These are phyloP conservation scores for Magallana gigas DNA, from an alignment of 1,140 invertebrate genomes.

Conservation along the genomic window DNA sequence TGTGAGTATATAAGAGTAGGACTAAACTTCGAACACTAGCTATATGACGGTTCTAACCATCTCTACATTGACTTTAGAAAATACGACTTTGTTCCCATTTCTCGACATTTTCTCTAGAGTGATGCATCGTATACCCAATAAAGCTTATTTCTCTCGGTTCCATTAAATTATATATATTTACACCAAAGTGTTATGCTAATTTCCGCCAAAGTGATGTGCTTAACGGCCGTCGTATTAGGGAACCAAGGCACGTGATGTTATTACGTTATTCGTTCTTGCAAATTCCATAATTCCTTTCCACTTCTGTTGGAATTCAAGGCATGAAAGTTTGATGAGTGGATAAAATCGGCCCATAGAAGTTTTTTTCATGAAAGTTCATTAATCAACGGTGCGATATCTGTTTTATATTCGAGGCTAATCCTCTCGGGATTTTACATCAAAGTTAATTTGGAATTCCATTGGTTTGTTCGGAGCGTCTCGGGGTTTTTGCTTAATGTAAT, in stretches of 20 bases:
- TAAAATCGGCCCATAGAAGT: slow-evolving; percentile 11
- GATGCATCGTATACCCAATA: too few relatives aligned
- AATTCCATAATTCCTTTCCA: slow-evolving; percentile 5
- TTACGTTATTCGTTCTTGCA: background rate
- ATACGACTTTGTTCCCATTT: too few relatives aligned
- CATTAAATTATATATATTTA: too few relatives aligned
- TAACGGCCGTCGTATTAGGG: background rate
- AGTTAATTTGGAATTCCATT: slow-evolving; percentile 32
- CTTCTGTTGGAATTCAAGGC: slow-evolving; percentile 4
- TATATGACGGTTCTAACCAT: too few relatives aligned
- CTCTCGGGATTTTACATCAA: slow-evolving; percentile 17
- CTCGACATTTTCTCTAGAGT: too few relatives aligned
- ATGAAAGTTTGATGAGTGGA: slow-evolving; percentile 19
- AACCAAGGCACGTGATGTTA: slow-evolving; percentile 1
- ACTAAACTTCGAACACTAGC: too few relatives aligned
- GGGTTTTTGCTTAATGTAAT: slow-evolving; percentile 29
- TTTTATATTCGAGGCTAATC: slow-evolving; percentile 9
- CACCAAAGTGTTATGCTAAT: too few relatives aligned
- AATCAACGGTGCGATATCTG: slow-evolving; percentile 23
- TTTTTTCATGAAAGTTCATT: slow-evolving; percentile 32
- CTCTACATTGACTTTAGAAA: too few relatives aligned
- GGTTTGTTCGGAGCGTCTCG: slow-evolving; percentile 25
- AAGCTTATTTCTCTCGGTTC: too few relatives aligned
- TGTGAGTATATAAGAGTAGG: too few relatives aligned
- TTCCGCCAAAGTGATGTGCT: background rate